Evolutionary conservation across 2,888 invertebrate species (phyloP).

Genomic region (Escarpia spicata): DNA sequence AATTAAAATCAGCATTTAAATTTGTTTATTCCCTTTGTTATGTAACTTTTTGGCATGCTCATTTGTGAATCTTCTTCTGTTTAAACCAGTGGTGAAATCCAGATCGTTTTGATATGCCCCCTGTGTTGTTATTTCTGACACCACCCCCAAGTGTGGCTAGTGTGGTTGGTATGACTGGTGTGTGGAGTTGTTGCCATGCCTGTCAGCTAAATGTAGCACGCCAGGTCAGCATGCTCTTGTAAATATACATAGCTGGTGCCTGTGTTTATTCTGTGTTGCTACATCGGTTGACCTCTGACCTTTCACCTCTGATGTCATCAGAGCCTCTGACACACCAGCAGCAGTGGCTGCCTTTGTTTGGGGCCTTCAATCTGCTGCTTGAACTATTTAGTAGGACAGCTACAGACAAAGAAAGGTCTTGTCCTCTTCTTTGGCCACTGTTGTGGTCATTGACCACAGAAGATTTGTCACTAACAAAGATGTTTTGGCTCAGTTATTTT

Average conservation of each 20-base stretch:
- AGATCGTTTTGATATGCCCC: neutral
- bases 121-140: neutral
- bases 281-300: neutral
- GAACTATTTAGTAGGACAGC: neutral
- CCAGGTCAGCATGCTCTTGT: neutral
- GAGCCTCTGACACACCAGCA: neutral
- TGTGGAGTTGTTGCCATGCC: neutral
- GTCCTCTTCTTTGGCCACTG: neutral
- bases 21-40: no score
- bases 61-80: no score
- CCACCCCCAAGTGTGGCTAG: neutral
- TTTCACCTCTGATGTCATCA: constrained; percentile 16
- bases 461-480: neutral
- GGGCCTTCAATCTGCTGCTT: neutral
- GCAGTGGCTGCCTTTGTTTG: neutral
- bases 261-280: neutral
- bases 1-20: no score
- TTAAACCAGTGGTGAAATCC: no score
- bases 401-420: neutral
- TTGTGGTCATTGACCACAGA: neutral
- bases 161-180: neutral
- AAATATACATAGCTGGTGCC: neutral
- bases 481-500: neutral
- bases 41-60: no score
- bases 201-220: neutral